Evolutionary conservation across 2,888 invertebrate species (phyloP), one percentile per base, ranked within the genome.

Genomic region (Fragum fragum): DNA sequence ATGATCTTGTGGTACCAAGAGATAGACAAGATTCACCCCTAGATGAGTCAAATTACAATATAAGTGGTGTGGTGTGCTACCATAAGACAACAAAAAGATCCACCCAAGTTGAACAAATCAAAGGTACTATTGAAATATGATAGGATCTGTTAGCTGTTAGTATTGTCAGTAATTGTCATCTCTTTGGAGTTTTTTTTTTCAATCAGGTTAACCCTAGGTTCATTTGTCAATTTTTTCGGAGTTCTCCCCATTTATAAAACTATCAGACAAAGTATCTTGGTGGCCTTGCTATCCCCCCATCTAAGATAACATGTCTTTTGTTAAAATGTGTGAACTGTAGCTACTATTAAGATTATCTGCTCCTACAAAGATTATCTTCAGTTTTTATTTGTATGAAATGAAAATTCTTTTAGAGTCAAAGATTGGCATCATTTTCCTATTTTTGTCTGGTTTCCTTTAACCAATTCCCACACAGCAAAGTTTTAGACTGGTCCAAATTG

Each of bases 81-180:
- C 47, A 9, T 9, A 16, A n/a, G 18, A 47, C 47, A 47, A 14
- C 14, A 9, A 18, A 5, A 47, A 47, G 14, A 36, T 47, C 47
- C 47, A 14, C 47, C 47, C 14, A 47, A 47, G 47, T 47, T 47
- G 47, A 47, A 3, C 14, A 47, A 14, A n/a, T 47, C 47, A 47
- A 47, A 16, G 47, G 47, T 47, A 47, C 47, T 14, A 47, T 47
- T 47, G 47, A 14, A 47, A 47, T 47, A 14, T 47, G 47, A 47
- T 47, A 47, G 47, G 14, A 26, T 57, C 57, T 18, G 21, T 1
- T 23, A 14, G 3, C 29, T 23, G 61, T 61, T 61, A 61, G 61
- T 29, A 61, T 61, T 61, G 61, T 61, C 61, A 61, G 28, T 26
- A 23, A 61, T 32, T 61, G 61, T 61, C 61, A 61, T 28, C 61